These are phyloP conservation scores for Cyprinodon brontotheroides DNA, from an alignment of 2,113 vertebrate species.

Conservation along the genomic window DNA sequence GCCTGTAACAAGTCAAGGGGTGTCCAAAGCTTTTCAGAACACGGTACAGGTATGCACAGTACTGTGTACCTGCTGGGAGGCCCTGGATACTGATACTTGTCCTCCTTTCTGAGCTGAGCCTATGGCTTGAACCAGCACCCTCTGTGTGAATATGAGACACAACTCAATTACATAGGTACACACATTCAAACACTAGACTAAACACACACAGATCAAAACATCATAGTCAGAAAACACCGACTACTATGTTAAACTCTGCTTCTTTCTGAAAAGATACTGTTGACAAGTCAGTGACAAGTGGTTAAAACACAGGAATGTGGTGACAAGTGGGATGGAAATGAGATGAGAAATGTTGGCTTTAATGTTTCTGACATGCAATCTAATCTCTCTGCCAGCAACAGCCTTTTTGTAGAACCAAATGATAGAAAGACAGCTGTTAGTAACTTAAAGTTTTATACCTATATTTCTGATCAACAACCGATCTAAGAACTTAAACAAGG, in stretches of 20 bases:
- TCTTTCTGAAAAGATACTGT: background rate
- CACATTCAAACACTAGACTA: constrained; percentile 37
- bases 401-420: constrained; percentile 61
- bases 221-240: background rate
- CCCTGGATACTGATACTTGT: constrained; percentile 88
- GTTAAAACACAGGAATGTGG: background rate
- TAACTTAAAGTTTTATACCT: background rate
- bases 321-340: background rate
- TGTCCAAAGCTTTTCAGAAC: constrained; percentile 57
- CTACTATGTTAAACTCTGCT: background rate
- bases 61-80: constrained; percentile 92
- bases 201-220: constrained; percentile 37
- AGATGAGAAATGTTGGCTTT: background rate
- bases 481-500: background rate
- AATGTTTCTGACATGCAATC: background rate
- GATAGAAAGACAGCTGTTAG: constrained; percentile 10
- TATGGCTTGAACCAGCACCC: constrained; percentile 91
- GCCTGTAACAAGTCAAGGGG: constrained; percentile 15
- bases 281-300: background rate
- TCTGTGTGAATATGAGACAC: constrained; percentile 83
- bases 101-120: constrained; percentile 90
- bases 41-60: constrained; percentile 64
- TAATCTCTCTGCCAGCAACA: background rate
- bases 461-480: background rate
- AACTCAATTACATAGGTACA: constrained; percentile 66